A percentile compares a stretch with the other conserved stretches of the same genome.
Conservation (phyloP, 92 coral and sea anemone genomes). For the Phymanthus crucifer region DNA sequence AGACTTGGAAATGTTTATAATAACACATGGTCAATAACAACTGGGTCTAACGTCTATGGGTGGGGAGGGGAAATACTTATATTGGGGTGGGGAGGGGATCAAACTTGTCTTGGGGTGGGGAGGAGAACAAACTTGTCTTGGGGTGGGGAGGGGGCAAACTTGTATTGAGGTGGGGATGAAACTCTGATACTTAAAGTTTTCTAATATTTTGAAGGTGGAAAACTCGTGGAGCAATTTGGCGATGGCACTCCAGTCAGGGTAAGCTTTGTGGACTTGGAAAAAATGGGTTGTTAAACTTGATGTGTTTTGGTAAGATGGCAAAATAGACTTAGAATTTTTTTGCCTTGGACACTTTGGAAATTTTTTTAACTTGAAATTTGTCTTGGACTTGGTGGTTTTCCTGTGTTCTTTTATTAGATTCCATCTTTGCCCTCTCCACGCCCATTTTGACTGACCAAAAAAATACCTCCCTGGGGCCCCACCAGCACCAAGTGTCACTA, state of each 20-base stretch:
- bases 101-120: background rate
- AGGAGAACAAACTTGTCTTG: background rate
- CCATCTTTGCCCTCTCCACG: slow-evolving; percentile 32
- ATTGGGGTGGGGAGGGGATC: background rate
- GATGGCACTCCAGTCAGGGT: too few relatives aligned
- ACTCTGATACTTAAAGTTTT: too few relatives aligned
- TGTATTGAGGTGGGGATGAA: background rate
- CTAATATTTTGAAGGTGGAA: too few relatives aligned
- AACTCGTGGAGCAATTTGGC: too few relatives aligned
- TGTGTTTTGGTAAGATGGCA: too few relatives aligned
- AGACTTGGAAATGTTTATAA: too few relatives aligned
- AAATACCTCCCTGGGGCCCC: too few relatives aligned
- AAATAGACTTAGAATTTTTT: background rate
- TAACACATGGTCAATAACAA: background rate
- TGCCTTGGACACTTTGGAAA: background rate
- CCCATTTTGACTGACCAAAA: too few relatives aligned
- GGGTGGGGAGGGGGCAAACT: background rate
- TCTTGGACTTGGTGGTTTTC: background rate
- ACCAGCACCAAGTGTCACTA: too few relatives aligned
- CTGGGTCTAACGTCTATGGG: background rate
- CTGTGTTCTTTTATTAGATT: slow-evolving; percentile 12
- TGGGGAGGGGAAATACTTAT: background rate
- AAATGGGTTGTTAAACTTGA: too few relatives aligned
- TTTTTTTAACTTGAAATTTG: background rate
- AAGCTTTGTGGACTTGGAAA: too few relatives aligned